Evolutionary conservation across 2,888 invertebrate species (phyloP), one percentile per base, ranked within the genome.

Genomic region (Agrenia bidenticulata): DNA sequence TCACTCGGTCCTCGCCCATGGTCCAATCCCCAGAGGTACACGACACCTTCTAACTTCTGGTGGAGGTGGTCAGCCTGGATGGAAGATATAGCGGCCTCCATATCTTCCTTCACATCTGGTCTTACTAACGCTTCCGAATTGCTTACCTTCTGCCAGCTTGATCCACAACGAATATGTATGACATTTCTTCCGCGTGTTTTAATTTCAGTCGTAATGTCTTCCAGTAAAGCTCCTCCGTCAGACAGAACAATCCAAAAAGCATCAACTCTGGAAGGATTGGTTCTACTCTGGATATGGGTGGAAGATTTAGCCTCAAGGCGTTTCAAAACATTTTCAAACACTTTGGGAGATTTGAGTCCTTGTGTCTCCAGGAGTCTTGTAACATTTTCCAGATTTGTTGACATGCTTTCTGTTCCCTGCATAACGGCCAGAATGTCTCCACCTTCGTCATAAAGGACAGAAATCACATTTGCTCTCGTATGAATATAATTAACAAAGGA

Each of bases 271-370:
- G n/a, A n/a, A n/a, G n/a, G n/a, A n/a, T n/a, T n/a, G n/a, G n/a
- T n/a, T n/a, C n/a, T n/a, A n/a, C n/a, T n/a, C n/a, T n/a, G n/a
- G n/a, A n/a, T n/a, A n/a, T n/a, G n/a, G n/a, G n/a, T n/a, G n/a
- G n/a, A n/a, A n/a, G n/a, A n/a, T n/a, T n/a, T n/a, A n/a, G n/a
- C n/a, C n/a, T n/a, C n/a, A n/a, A n/a, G n/a, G n/a, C n/a, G 17
- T n/a, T 55, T 27, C 55, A 26, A 55, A 55, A 55, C 17, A 13
- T 55, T 17, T 55, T 55, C 55, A 17, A 55, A 32, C 9, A 55
- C 27, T 17, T 26, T 2, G 9, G 55, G 55, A 5, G 24, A 17
- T 5, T 19, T 7, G 2, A 55, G 7, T 27, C 27, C 24, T 17
- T 55, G 26, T 2, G 15, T 9, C 2, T 55, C 55, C 2, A 55